These are phyloP conservation scores for Acleris laterana DNA, from an alignment of 2,888 invertebrate genomes.

Conservation along the genomic window DNA sequence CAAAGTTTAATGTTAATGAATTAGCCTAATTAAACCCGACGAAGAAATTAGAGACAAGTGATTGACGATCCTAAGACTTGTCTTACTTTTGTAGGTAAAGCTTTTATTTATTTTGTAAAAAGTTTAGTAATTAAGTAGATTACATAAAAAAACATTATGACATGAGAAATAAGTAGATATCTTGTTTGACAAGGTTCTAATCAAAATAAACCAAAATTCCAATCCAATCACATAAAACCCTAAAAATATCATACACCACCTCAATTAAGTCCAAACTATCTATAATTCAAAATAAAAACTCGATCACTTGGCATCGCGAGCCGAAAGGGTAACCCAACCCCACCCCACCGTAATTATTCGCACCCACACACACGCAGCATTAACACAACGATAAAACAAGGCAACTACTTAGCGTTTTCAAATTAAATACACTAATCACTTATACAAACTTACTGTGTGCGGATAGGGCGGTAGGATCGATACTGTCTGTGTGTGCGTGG, in stretches of 20 bases:
- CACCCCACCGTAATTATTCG: constrained; percentile 67
- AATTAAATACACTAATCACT: constrained; percentile 85
- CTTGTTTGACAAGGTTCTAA: too few relatives aligned
- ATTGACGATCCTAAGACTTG: too few relatives aligned
- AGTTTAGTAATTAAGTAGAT: too few relatives aligned
- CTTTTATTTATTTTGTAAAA: too few relatives aligned
- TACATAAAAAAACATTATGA: too few relatives aligned
- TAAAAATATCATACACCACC: constrained; percentile 18
- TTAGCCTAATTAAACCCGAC: too few relatives aligned
- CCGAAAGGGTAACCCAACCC: constrained; percentile 76
- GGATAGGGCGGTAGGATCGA: constrained; percentile 70
- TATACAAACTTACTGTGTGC: constrained; percentile 75
- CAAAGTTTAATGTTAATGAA: too few relatives aligned
- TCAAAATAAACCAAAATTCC: too few relatives aligned
- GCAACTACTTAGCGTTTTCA: constrained; percentile 84
- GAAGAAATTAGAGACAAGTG: too few relatives aligned
- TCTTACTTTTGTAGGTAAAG: too few relatives aligned
- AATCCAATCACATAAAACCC: constrained; percentile 2
- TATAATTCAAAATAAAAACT: constrained; percentile 54
- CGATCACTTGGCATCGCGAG: constrained; percentile 66
- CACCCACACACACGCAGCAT: constrained; percentile 58
- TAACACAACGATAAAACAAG: constrained; percentile 76
- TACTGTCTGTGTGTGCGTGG: constrained; percentile 75
- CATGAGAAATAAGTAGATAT: too few relatives aligned
- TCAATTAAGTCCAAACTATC: constrained; percentile 37